These are phyloP conservation scores for Conger conger DNA, from an alignment of 2,113 vertebrate genomes.

Conservation along the genomic window DNA sequence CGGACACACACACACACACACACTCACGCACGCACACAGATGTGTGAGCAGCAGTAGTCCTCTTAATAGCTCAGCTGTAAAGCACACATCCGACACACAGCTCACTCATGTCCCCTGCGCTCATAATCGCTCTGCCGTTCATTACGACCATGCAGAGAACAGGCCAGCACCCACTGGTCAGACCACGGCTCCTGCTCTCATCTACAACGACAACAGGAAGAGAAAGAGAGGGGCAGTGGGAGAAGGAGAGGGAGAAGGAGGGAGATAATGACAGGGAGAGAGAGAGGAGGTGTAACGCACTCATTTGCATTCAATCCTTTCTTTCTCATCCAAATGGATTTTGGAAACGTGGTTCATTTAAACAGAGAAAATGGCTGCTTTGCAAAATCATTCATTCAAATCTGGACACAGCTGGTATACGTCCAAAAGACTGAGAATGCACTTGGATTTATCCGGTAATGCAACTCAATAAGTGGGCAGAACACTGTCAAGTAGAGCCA, in stretches of 20 bases:
- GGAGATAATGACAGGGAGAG: conserved; percentile 4
- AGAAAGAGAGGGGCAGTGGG: conserved; percentile 3
- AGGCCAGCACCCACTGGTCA: conserved; percentile 23
- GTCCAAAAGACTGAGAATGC: background rate
- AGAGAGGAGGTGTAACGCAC: background rate
- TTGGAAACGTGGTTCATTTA: background rate
- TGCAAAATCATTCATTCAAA: background rate
- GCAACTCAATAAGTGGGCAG: background rate
- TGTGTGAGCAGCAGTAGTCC: background rate
- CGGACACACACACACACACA: background rate
- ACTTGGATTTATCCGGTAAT: background rate
- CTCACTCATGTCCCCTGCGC: background rate
- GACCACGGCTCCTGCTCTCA: conserved; percentile 52
- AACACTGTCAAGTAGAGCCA: background rate
- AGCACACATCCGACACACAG: background rate
- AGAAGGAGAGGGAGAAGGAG: conserved; percentile 32
- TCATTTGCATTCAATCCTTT: background rate
- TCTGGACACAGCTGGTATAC: background rate
- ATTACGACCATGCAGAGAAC: conserved; percentile 16
- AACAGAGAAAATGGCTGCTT: background rate
- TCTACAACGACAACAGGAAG: conserved; percentile 51
- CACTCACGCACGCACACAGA: conserved; percentile 1
- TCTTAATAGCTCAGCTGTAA: background rate
- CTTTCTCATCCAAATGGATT: background rate
- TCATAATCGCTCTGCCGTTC: background rate